Evolutionary conservation across 2,797 vertebrate genomes (phyloP).

Genomic region (Bradypodion ventrale): DNA sequence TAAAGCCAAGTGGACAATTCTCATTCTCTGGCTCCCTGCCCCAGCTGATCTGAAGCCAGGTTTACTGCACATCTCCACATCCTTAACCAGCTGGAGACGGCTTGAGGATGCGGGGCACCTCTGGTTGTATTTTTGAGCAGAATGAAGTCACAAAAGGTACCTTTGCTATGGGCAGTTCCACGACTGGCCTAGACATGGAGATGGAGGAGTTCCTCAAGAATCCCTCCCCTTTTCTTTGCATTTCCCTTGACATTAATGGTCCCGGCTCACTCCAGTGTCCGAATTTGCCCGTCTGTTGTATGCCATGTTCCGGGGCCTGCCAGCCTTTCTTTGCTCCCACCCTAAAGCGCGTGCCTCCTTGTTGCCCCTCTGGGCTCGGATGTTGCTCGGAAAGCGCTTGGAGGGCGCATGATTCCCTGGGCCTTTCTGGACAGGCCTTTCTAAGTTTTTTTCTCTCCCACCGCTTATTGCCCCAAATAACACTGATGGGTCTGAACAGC

Average conservation of each 20-base stretch:
- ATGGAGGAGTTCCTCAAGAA: no score
- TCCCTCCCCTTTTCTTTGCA: no score
- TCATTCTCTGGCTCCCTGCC: conserved; percentile 69
- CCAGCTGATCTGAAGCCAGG: conserved; percentile 73
- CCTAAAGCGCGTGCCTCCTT: neutral
- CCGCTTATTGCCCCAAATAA: conserved; percentile 57
- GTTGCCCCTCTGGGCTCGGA: no score
- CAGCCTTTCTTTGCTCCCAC: neutral
- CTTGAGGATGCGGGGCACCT: conserved; percentile 15
- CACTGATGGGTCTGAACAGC: conserved; percentile 87
- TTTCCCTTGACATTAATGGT: no score
- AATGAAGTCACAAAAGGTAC: no score
- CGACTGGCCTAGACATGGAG: no score
- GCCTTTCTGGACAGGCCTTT: conserved; percentile 38
- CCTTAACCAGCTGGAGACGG: conserved; percentile 78
- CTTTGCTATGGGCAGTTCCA: no score
- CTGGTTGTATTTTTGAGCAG: no score
- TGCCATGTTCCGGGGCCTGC: neutral
- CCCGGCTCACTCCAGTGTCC: no score
- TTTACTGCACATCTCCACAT: conserved; percentile 78
- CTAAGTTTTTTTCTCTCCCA: conserved; percentile 44
- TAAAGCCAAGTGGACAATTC: conserved; percentile 60
- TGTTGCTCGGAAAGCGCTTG: neutral
- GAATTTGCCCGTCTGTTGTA: neutral
- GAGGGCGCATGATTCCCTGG: neutral